phyloP scores from a whole-genome alignment of 2,113 vertebrate genomes.

The Motacilla alba region DNA sequence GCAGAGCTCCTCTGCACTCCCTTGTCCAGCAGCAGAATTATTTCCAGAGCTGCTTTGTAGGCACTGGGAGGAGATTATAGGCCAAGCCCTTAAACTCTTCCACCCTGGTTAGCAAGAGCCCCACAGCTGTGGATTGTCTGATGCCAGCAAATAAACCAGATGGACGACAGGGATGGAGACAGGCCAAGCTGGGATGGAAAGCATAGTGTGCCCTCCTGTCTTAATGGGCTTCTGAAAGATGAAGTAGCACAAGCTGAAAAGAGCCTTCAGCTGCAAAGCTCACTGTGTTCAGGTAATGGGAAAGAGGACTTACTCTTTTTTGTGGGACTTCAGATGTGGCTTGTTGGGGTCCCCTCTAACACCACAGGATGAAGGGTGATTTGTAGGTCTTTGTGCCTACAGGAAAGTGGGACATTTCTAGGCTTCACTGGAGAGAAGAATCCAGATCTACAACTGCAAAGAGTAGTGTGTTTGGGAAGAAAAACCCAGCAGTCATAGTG shows the following conservation, averaged over 20 bases:
- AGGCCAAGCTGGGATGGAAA: constrained; percentile 51
- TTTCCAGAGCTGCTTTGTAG: background rate
- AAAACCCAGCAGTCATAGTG: background rate
- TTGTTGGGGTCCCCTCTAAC: background rate
- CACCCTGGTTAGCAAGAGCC: constrained; percentile 46
- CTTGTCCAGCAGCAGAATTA: background rate
- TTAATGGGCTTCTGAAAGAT: constrained; percentile 56
- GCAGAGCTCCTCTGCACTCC: background rate
- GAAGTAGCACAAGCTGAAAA: constrained; percentile 28
- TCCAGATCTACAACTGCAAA: background rate
- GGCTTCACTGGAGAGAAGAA: background rate
- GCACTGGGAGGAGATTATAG: background rate
- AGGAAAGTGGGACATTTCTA: background rate
- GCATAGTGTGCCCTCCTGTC: constrained; percentile 29
- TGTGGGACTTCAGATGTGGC: background rate
- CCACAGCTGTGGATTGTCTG: constrained; percentile 51
- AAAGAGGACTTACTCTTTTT: background rate
- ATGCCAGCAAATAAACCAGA: constrained; percentile 66
- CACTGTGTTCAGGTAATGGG: background rate
- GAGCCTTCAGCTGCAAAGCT: constrained; percentile 2
- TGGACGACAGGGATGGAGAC: constrained; percentile 35
- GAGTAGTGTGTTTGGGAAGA: background rate
- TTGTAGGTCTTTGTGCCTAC: background rate
- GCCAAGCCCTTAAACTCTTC: constrained; percentile 22
- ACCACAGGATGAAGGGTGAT: background rate